Evolutionary conservation across 2,797 vertebrate species (phyloP), one percentile per base, ranked within the genome.

Genomic region (Etheostoma perlongum): DNA sequence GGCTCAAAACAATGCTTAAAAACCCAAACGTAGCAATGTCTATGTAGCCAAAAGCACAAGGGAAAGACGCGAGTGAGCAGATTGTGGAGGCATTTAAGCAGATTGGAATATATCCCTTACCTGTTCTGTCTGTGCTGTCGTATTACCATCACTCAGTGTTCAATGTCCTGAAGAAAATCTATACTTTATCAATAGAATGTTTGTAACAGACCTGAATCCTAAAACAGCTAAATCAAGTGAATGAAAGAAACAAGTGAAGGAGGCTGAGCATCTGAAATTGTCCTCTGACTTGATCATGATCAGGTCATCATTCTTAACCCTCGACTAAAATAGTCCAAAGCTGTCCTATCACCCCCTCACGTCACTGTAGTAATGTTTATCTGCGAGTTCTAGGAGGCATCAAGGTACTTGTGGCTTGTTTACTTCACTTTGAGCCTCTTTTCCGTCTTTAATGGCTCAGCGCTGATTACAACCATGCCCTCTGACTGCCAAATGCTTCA

Each of bases 401-500:
- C 59, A 62, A 79, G 64, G 70, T 81, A 67, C 55, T 82, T 67
- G 68, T 67, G 69, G 49, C 46, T 75, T 89, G 72, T 88, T 90
- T 83, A 81, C 74, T 89, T 84, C 72, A 25, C 74, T 84, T 62
- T 71, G 47, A 48, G 33, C 60, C 73, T 48, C 46, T 78, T 73
- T 67, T 51, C 63, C 40, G 14, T 63, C 53, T 70, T 21, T 86
- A 76, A 87, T 83, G 69, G 47, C 66, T 75, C 74, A 51, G 47
- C 62, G 21, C 51, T 90, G 79, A 91, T 90, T 91, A 82, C 70
- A 82, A 68, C 85, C 88, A 85, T 89, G 89, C 79, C 87, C 86
- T 58, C 1, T 23, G 57, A 82, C 79, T 11, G 46, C 60, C 19
- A 55, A 75, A 53, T 57, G 54, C 78, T 77, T 78, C 64, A 71